These are phyloP conservation scores for Gyps fulvus DNA, from an alignment of 2,113 vertebrate species.

Conservation along the genomic window DNA sequence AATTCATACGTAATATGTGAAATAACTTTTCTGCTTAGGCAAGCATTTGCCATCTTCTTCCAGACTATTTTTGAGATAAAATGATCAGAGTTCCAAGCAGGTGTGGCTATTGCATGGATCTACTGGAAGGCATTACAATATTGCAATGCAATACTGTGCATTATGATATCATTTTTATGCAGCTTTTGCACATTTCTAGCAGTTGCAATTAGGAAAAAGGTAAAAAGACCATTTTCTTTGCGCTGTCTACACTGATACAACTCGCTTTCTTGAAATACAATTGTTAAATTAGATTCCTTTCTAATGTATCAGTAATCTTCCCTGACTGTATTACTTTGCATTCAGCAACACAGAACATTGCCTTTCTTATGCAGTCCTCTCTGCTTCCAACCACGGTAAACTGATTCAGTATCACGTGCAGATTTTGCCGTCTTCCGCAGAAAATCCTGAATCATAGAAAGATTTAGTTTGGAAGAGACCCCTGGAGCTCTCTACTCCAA, in stretches of 20 bases:
- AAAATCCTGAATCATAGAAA: neutral
- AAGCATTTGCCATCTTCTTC: neutral
- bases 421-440: neutral
- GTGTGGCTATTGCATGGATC: neutral
- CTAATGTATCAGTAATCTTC: neutral
- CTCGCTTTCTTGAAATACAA: neutral
- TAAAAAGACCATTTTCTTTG: neutral
- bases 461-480: neutral
- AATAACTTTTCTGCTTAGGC: neutral
- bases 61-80: neutral
- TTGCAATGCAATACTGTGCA: neutral
- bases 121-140: neutral
- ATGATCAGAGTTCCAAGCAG: neutral
- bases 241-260: neutral
- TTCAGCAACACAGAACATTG: neutral
- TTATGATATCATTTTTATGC: neutral
- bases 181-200: neutral
- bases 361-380: neutral
- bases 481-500: neutral
- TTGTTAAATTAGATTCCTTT: neutral
- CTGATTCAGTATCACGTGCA: neutral
- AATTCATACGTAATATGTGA: neutral
- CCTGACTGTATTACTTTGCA: neutral
- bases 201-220: neutral
- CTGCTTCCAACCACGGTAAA: neutral